Conservation (phyloP, 2,888 invertebrate genomes). For the Icerya purchasi region DNA sequence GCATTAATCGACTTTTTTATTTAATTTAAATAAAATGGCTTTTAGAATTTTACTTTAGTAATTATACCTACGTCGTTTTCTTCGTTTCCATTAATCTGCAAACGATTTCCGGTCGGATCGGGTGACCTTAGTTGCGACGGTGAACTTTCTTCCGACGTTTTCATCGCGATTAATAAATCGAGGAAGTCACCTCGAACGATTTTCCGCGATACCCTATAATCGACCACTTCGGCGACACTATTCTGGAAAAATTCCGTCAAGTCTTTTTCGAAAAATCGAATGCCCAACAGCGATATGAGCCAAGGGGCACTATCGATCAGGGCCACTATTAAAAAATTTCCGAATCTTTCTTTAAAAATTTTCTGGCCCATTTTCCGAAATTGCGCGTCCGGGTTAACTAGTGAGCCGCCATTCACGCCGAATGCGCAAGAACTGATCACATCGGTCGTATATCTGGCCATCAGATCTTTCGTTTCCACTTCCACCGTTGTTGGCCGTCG, state of each 20-base stretch:
- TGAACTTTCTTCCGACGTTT: background rate
- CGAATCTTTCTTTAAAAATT: conserved; percentile 7
- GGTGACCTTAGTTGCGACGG: too few species aligned
- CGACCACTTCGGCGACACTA: background rate
- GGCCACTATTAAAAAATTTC: background rate
- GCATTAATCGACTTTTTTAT: too few species aligned
- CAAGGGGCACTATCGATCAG: background rate
- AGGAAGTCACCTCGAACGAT: background rate
- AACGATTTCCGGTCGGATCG: too few species aligned
- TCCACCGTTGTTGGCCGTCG: conserved; percentile 1
- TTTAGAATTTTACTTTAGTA: too few species aligned
- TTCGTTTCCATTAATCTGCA: too few species aligned
- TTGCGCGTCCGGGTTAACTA: conserved; percentile 25
- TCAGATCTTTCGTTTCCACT: conserved; percentile 26
- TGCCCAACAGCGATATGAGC: background rate
- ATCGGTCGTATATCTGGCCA: conserved; percentile 28
- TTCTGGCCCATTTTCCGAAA: conserved; percentile 23
- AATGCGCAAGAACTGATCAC: conserved; percentile 30
- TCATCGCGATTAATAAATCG: background rate
- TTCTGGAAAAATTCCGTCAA: background rate
- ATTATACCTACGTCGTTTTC: too few species aligned
- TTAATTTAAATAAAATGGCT: too few species aligned
- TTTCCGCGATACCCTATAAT: background rate
- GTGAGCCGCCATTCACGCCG: conserved; percentile 28
- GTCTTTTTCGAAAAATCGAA: background rate